Conservation (phyloP, 2,797 vertebrate genomes). For the Anabas testudineus region DNA sequence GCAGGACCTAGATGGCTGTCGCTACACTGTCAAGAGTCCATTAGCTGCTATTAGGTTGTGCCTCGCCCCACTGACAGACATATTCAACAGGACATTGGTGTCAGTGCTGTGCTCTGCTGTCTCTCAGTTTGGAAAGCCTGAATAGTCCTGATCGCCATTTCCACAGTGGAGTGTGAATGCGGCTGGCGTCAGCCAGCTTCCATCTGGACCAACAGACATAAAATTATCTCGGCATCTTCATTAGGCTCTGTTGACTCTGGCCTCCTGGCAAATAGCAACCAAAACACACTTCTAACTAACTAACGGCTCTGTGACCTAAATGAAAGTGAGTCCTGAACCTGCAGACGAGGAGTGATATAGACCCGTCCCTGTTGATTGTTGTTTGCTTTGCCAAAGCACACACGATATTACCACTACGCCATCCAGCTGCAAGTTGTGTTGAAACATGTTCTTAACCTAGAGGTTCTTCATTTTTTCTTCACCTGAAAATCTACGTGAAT, state of each 20-base stretch:
- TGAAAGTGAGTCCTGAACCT: not conserved
- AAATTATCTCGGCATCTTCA: constrained; percentile 9
- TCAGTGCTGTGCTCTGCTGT: not conserved
- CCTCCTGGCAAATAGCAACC: constrained; percentile 20
- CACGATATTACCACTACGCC: no score
- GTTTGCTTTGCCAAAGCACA: no score
- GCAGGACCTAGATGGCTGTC: not conserved
- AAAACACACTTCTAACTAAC: constrained; percentile 6
- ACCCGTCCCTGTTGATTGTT: not conserved
- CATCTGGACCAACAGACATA: constrained; percentile 54
- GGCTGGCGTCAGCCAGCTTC: constrained; percentile 24
- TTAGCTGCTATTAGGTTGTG: constrained; percentile 20
- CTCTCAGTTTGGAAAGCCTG: not conserved
- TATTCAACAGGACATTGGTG: not conserved
- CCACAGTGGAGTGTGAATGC: constrained; percentile 42
- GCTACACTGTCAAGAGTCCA: constrained; percentile 8
- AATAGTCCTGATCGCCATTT: constrained; percentile 18
- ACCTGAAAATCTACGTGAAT: no score
- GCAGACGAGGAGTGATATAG: not conserved
- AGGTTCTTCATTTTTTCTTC: no score
- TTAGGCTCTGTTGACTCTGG: constrained; percentile 33
- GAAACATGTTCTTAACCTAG: no score
- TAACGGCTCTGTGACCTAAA: not conserved
- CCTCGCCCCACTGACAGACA: not conserved
- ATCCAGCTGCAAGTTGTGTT: no score